phyloP scores from a whole-genome alignment of 2,888 invertebrate species.

The Pyrrhia umbra region DNA sequence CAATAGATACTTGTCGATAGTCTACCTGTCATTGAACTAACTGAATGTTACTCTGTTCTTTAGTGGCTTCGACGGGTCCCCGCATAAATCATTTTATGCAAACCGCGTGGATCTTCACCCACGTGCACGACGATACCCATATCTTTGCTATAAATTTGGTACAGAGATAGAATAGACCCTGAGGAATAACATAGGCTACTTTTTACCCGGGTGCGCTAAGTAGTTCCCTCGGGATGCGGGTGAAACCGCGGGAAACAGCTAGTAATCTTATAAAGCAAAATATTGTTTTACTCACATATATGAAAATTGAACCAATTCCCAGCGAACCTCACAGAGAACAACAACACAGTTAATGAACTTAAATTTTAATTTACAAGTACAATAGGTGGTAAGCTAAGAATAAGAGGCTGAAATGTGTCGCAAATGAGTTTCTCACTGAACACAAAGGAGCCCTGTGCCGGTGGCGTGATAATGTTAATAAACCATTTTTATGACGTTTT shows the following conservation, averaged over 20 bases:
- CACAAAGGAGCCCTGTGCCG: constrained; percentile 42
- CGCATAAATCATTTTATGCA: constrained; percentile 27
- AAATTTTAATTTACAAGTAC: constrained; percentile 56
- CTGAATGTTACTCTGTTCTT: constrained; percentile 3
- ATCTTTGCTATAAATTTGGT: constrained; percentile 33
- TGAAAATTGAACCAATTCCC: not conserved
- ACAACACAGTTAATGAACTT: constrained; percentile 33
- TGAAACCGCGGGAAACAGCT: too few species aligned
- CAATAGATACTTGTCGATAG: not conserved
- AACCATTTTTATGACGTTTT: constrained; percentile 55
- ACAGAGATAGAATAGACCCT: too few species aligned
- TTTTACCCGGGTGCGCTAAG: too few species aligned
- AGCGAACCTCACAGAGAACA: constrained; percentile 8
- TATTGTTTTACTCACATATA: constrained; percentile 1
- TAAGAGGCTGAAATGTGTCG: constrained; percentile 44
- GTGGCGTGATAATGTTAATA: constrained; percentile 59
- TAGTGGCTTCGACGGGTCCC: not conserved
- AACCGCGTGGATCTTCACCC: constrained; percentile 9
- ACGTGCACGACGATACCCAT: constrained; percentile 3
- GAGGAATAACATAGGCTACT: too few species aligned
- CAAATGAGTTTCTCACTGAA: constrained; percentile 51
- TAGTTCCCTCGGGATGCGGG: too few species aligned
- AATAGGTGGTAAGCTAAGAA: constrained; percentile 48
- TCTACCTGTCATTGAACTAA: constrained; percentile 26
- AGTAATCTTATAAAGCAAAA: constrained; percentile 15